Percentiles rank a stretch among this genome's conserved stretches.
phyloP scores from a whole-genome alignment of 2,888 invertebrate genomes.

The Isotomurus palustris region DNA sequence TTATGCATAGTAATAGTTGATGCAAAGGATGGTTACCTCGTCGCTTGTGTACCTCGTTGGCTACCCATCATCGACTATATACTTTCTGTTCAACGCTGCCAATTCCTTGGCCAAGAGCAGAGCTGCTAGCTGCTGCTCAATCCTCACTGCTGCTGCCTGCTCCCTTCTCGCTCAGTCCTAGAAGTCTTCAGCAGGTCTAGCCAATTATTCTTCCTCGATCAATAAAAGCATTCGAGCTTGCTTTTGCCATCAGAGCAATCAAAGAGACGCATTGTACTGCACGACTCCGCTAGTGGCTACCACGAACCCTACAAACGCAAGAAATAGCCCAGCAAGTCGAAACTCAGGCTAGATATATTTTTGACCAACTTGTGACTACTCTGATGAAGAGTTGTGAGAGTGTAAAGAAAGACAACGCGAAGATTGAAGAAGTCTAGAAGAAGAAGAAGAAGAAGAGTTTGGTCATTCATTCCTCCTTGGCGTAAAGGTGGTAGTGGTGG shows the following conservation, averaged over 20 bases:
- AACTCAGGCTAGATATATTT: too few species aligned
- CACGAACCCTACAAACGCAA: neutral
- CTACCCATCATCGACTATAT: too few species aligned
- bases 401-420: too few species aligned
- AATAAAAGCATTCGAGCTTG: constrained; percentile 25
- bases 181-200: constrained; percentile 5
- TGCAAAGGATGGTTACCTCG: neutral
- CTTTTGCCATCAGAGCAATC: constrained; percentile 24
- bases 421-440: too few species aligned
- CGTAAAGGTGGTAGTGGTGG: neutral
- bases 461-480: constrained; percentile 1
- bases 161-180: too few species aligned
- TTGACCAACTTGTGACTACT: too few species aligned
- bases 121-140: neutral
- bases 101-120: neutral
- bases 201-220: constrained; percentile 12
- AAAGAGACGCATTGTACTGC: constrained; percentile 28
- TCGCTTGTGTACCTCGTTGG: neutral
- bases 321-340: neutral
- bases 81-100: neutral
- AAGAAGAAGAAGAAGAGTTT: too few species aligned
- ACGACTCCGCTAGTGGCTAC: constrained; percentile 3
- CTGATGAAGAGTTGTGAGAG: too few species aligned
- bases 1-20: neutral
- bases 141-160: too few species aligned